Percentiles rank a stretch among this genome's conserved stretches.
phyloP scores from a whole-genome alignment of 2,888 invertebrate genomes.

The Xestia c-nigrum region DNA sequence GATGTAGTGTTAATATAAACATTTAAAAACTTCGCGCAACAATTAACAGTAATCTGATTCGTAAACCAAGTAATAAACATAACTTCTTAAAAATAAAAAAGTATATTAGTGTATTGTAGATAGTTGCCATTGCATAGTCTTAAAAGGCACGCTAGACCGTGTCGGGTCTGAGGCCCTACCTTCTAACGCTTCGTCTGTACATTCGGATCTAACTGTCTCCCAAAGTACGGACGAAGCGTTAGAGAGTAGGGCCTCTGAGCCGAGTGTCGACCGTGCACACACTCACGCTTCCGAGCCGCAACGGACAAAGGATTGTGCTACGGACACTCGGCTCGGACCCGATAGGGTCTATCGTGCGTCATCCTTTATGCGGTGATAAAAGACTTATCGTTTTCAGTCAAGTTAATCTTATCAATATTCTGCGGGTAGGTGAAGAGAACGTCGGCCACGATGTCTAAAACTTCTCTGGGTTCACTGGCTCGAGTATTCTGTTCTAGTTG shows the following conservation, averaged over 20 bases:
- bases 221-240: too few relatives aligned
- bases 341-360: too few relatives aligned
- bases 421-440: conserved; percentile 47
- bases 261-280: too few relatives aligned
- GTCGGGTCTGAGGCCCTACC: too few relatives aligned
- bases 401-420: conserved; percentile 45
- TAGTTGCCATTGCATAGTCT: neutral
- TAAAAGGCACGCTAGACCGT: neutral
- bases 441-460: conserved; percentile 37
- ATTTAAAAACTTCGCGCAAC: neutral
- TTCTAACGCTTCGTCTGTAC: too few relatives aligned
- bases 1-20: neutral
- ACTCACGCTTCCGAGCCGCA: too few relatives aligned
- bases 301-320: too few relatives aligned
- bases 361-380: conserved; percentile 6
- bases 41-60: neutral
- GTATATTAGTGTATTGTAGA: neutral
- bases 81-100: neutral
- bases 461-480: conserved; percentile 16
- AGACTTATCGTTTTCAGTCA: conserved; percentile 43
- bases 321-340: too few relatives aligned
- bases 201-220: too few relatives aligned
- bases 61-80: neutral
- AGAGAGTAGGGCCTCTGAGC: too few relatives aligned
- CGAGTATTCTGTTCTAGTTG: conserved; percentile 50